Base-by-base conservation (phyloP, 2,113 vertebrate species). In the Peucedramus taeniatus region DNA sequence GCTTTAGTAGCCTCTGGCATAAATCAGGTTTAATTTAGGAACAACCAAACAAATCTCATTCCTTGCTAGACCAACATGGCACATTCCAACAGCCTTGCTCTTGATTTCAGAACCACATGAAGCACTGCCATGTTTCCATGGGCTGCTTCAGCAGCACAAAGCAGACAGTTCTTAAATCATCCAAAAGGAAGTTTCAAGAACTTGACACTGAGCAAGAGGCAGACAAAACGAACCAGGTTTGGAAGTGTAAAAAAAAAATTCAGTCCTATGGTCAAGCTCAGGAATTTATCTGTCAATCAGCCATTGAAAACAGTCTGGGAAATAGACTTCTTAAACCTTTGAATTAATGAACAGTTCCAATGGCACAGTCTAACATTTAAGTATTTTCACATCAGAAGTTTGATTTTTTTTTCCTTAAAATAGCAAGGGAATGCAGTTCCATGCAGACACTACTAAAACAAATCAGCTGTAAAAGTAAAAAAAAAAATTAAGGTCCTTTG, bases 61-160 rank as follows among this genome's bases (percentile, higher is more conserved):
- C 53, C 61, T 79, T 70, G 83, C 79, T 78, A 77, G 42, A 60
- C 80, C 33, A 61, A 47, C 8, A 2, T 4, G 84, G 88, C 71
- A 77, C 75, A 90, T 94, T 90, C 88, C 85, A 51, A 7, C 2
- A 6, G 79, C 79, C 54, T 65, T 37, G 75, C 70, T 65, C 77
- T 86, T 13, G 13, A 49, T 86, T 90, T 83, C 64, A 63, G 83
- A 93, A 54, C 78, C 83, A 74, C 92, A 74, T 5, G 15, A 92
- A 93, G 86, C 63, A 28, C 24, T 97, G 90, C 88, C 94, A 70
- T 71, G 51, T 89, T 91, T 96, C 90, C 92, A 89, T 54, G 76
- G 90, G 68, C 66, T 92, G 33, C 17, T 59, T 22, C 65, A 83
- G 83, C 93, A 93, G 78, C 33, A 74, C 50, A 92, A 44, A 83